These are phyloP conservation scores for Tylochromis polylepis DNA, from an alignment of 2,113 vertebrate genomes.

Conservation along the genomic window DNA sequence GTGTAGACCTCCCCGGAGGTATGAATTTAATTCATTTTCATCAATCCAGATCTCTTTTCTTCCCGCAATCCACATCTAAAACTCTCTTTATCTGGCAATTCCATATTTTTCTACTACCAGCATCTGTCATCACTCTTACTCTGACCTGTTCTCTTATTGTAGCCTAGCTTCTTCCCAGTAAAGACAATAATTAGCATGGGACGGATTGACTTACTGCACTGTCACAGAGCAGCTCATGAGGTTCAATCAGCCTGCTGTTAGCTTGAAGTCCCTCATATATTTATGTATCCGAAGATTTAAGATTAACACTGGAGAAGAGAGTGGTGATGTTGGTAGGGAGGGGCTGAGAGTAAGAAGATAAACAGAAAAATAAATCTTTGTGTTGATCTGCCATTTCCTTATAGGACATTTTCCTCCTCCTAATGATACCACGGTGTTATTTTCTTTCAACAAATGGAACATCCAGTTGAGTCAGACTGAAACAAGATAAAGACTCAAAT, in stretches of 20 bases:
- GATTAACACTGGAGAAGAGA: background rate
- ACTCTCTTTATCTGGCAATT: background rate
- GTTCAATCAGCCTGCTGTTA: constrained; percentile 16
- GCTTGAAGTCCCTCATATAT: background rate
- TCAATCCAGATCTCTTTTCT: constrained; percentile 18
- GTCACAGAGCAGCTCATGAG: background rate
- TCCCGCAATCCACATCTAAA: constrained; percentile 23
- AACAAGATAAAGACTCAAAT: constrained; percentile 13
- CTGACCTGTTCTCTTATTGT: background rate
- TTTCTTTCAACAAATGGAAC: background rate
- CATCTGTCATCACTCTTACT: background rate
- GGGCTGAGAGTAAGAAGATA: background rate
- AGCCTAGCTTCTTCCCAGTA: background rate
- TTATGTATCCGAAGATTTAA: background rate
- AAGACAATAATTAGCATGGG: constrained; percentile 19
- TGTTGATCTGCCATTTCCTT: background rate
- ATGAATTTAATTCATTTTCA: constrained; percentile 16
- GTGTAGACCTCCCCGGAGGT: constrained; percentile 22
- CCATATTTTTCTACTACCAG: background rate
- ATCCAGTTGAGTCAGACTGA: background rate
- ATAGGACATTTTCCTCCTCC: background rate
- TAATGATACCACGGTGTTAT: background rate
- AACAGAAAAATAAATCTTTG: background rate
- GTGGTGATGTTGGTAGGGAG: background rate
- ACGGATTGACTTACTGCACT: background rate